Conservation (phyloP, 2,113 vertebrate genomes). For the Candoia aspera region DNA sequence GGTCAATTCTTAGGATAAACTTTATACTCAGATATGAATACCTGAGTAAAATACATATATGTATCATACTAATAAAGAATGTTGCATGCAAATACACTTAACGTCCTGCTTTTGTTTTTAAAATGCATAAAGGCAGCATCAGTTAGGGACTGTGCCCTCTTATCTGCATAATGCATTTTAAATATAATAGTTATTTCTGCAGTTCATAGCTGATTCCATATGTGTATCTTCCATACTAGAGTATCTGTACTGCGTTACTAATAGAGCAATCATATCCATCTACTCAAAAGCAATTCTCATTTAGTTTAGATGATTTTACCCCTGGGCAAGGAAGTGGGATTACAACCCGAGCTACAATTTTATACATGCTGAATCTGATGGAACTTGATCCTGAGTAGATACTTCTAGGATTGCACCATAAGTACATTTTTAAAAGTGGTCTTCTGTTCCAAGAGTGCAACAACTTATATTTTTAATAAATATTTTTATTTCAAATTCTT, state of each 20-base stretch:
- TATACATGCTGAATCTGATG: neutral
- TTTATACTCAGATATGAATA: neutral
- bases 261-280: neutral
- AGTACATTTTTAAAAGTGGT: neutral
- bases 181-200: neutral
- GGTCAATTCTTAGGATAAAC: constrained; percentile 42
- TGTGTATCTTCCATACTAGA: neutral
- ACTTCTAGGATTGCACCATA: neutral
- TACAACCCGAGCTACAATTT: neutral
- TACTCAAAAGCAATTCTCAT: neutral
- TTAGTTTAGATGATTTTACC: neutral
- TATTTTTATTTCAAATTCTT: constrained; percentile 65
- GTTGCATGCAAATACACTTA: neutral
- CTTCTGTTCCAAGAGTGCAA: constrained; percentile 62
- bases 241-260: neutral
- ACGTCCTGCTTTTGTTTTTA: neutral
- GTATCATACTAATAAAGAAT: neutral
- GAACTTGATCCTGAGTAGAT: neutral
- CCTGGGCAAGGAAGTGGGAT: neutral
- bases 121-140: neutral
- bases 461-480: constrained; percentile 76
- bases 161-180: neutral
- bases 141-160: neutral
- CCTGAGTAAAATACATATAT: neutral
- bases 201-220: neutral